Evolutionary conservation across 1,140 invertebrate species (phyloP).

Genomic region (Leguminivora glycinivorella): DNA sequence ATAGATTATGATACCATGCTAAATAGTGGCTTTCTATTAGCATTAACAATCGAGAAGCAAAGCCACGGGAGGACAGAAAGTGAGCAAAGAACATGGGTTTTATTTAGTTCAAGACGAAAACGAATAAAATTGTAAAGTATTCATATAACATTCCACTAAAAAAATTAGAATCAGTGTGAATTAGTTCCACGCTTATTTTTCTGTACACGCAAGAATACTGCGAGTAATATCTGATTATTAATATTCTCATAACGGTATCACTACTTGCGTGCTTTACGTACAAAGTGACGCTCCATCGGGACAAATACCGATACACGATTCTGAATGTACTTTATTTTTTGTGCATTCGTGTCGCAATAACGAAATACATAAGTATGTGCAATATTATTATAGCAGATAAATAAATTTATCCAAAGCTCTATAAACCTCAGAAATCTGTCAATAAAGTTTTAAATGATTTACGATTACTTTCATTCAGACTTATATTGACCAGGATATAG

Average conservation of each 20-base stretch:
- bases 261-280: conserved; percentile 9
- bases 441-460: too few relatives aligned
- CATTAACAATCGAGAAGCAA: too few relatives aligned
- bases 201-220: neutral
- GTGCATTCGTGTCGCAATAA: neutral
- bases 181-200: neutral
- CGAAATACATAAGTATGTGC: too few relatives aligned
- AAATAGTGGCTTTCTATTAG: too few relatives aligned
- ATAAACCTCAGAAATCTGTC: too few relatives aligned
- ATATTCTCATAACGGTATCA: conserved; percentile 21
- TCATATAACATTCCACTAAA: neutral
- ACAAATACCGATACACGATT: conserved; percentile 16
- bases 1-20: too few relatives aligned
- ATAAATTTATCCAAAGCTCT: too few relatives aligned
- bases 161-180: neutral
- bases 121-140: neutral
- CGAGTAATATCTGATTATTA: conserved; percentile 5
- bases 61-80: too few relatives aligned
- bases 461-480: too few relatives aligned
- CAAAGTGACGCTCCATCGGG: conserved; percentile 13
- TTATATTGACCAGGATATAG: too few relatives aligned
- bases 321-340: neutral
- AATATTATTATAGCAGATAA: neutral
- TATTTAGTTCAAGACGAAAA: too few relatives aligned
- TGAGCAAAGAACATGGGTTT: too few relatives aligned